A percentile compares a stretch with the other conserved stretches of the same genome.
Conservation (phyloP, 2,888 invertebrate genomes). For the Diadegma fenestrale region DNA sequence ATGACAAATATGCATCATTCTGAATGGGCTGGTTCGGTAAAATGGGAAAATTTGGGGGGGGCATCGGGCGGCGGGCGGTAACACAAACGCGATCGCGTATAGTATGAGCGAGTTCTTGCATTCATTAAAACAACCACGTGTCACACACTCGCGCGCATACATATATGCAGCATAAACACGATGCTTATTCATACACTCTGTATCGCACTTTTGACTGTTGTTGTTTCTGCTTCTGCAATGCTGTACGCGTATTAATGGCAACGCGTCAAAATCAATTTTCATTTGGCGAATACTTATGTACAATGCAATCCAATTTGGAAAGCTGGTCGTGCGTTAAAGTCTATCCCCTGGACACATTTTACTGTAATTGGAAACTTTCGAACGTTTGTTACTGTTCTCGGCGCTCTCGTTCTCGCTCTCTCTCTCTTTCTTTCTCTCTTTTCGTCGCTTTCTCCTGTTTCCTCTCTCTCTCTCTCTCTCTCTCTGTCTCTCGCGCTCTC, state of each 20-base stretch:
- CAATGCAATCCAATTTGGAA: constrained; percentile 83
- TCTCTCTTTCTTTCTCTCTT: constrained; percentile 28
- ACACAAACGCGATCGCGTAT: constrained; percentile 42
- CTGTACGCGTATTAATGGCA: constrained; percentile 81
- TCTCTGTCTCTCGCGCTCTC: background rate
- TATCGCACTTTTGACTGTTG: constrained; percentile 53
- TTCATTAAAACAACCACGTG: constrained; percentile 81
- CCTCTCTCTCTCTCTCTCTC: background rate
- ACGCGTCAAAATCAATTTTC: constrained; percentile 84
- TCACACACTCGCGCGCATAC: constrained; percentile 70
- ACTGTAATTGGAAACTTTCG: constrained; percentile 82
- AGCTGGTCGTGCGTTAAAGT: constrained; percentile 69
- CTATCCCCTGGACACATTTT: constrained; percentile 75
- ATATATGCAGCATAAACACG: background rate
- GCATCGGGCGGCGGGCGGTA: constrained; percentile 15
- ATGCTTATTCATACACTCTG: constrained; percentile 26
- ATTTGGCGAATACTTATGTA: constrained; percentile 83
- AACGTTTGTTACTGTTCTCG: constrained; percentile 76
- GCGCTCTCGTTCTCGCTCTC: constrained; percentile 28
- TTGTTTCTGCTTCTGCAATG: constrained; percentile 44
- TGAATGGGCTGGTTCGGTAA: constrained; percentile 33
- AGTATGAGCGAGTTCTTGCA: constrained; percentile 76
- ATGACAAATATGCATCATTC: constrained; percentile 79
- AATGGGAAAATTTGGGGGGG: constrained; percentile 27
- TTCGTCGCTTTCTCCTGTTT: background rate